These are phyloP conservation scores for Paracentrotus lividus DNA, from an alignment of 53 echinoderm and acorn worm genomes.

Conservation along the genomic window DNA sequence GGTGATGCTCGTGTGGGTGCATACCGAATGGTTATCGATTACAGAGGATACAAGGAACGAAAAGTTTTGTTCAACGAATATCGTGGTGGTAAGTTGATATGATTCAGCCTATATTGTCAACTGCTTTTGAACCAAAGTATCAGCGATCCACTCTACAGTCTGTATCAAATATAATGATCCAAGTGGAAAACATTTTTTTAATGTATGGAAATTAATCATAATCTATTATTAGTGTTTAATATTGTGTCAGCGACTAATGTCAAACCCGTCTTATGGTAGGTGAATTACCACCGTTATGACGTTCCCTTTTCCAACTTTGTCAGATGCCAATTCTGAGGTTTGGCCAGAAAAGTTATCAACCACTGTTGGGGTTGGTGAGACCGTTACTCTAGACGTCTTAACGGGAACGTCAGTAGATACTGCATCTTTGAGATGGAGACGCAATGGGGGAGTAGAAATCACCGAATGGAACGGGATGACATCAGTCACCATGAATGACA, in stretches of 20 bases:
- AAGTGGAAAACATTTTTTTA: not conserved
- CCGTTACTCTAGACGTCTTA: not conserved
- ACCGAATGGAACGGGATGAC: constrained; percentile 33
- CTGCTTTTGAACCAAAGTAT: not conserved
- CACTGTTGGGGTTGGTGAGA: constrained; percentile 42
- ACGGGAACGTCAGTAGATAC: not conserved
- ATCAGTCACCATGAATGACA: constrained; percentile 52
- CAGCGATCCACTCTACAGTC: not conserved
- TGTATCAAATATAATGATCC: no score
- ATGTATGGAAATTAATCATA: not conserved
- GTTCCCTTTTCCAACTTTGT: not conserved
- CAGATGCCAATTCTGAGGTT: constrained; percentile 40
- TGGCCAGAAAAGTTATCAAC: constrained; percentile 35
- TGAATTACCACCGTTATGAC: not conserved
- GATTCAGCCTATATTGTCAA: not conserved
- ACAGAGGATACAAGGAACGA: constrained; percentile 2
- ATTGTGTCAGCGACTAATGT: no score
- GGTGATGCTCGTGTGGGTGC: constrained; percentile 46
- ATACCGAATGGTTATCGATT: not conserved
- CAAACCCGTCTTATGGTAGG: no score
- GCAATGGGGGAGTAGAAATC: constrained; percentile 2
- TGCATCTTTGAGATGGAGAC: constrained; percentile 18
- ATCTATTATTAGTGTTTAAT: no score
- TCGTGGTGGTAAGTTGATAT: constrained; percentile 11
- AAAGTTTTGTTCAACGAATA: constrained; percentile 49